phyloP scores from a whole-genome alignment of 2,888 invertebrate species.

The Drosophila austrosaltans region DNA sequence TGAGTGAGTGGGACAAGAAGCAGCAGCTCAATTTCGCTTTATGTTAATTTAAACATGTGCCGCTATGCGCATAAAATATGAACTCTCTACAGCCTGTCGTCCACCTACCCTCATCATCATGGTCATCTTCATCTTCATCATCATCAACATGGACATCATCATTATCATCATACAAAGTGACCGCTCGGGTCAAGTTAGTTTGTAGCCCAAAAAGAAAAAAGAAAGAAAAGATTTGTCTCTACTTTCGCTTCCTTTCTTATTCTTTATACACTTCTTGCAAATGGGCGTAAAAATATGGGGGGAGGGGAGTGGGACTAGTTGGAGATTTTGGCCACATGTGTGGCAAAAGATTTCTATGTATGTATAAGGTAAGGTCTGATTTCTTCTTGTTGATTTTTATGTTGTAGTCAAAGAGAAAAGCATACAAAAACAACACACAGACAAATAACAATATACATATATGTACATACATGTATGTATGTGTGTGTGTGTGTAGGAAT shows the following conservation, averaged over 20 bases:
- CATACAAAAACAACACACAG: slow-evolving; percentile 4
- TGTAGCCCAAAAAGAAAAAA: slow-evolving; percentile 37
- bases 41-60: slow-evolving; percentile 80
- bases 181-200: slow-evolving; percentile 68
- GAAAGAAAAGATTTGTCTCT: slow-evolving; percentile 7
- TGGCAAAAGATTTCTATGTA: slow-evolving; percentile 53
- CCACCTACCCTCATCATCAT: slow-evolving; percentile 6
- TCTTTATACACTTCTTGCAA: background rate
- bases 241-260: slow-evolving; percentile 12
- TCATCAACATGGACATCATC: slow-evolving; percentile 6
- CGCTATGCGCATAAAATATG: slow-evolving; percentile 80
- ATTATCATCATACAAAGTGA: slow-evolving; percentile 14
- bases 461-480: slow-evolving; percentile 2
- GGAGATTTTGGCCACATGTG: slow-evolving; percentile 59
- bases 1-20: slow-evolving; percentile 55
- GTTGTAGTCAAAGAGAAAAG: slow-evolving; percentile 30
- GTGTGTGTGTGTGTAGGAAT: slow-evolving; percentile 12
- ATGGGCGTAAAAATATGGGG: slow-evolving; percentile 1
- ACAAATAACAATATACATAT: slow-evolving; percentile 5
- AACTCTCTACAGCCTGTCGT: slow-evolving; percentile 44
- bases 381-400: slow-evolving; percentile 72
- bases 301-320: slow-evolving; percentile 1
- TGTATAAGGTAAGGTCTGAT: slow-evolving; percentile 56
- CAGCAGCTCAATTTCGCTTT: slow-evolving; percentile 77
- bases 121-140: slow-evolving; percentile 10